Percentiles rank a stretch among this genome's conserved stretches.
phyloP scores from a whole-genome alignment of 53 echinoderm and acorn worm species.

The Glandiceps talaboti region DNA sequence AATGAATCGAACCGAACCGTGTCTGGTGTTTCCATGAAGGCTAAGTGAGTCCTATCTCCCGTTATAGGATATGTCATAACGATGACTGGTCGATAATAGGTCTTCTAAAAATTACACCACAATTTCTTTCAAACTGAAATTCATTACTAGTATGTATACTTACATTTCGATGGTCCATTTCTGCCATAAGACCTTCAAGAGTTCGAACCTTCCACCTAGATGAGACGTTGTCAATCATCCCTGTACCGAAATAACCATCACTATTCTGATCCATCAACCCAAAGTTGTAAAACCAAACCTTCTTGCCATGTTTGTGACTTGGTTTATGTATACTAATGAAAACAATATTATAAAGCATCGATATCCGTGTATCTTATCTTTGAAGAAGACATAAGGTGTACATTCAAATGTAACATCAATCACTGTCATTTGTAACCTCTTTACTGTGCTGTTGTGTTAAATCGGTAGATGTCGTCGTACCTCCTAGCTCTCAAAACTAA shows the following conservation, averaged over 20 bases:
- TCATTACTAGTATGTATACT: neutral
- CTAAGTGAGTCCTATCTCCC: too few relatives aligned
- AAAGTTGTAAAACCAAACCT: neutral
- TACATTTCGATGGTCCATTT: neutral
- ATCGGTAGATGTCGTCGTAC: too few relatives aligned
- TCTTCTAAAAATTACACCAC: neutral
- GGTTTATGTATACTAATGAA: neutral
- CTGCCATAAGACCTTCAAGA: neutral
- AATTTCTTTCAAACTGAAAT: too few relatives aligned
- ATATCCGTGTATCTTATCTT: too few relatives aligned
- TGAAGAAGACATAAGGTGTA: too few relatives aligned
- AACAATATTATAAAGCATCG: too few relatives aligned
- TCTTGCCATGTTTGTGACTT: neutral
- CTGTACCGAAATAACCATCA: neutral
- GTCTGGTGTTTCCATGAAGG: too few relatives aligned
- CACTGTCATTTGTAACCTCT: too few relatives aligned
- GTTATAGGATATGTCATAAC: neutral
- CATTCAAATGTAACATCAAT: too few relatives aligned
- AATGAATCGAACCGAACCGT: too few relatives aligned
- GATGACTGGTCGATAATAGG: neutral
- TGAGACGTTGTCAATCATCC: neutral
- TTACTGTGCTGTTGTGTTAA: too few relatives aligned
- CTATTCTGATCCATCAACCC: neutral
- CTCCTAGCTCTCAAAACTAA: too few relatives aligned
- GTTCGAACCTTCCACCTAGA: neutral